Conservation (phyloP, 2,113 vertebrate species). For the Telmatochromis sp. region DNA sequence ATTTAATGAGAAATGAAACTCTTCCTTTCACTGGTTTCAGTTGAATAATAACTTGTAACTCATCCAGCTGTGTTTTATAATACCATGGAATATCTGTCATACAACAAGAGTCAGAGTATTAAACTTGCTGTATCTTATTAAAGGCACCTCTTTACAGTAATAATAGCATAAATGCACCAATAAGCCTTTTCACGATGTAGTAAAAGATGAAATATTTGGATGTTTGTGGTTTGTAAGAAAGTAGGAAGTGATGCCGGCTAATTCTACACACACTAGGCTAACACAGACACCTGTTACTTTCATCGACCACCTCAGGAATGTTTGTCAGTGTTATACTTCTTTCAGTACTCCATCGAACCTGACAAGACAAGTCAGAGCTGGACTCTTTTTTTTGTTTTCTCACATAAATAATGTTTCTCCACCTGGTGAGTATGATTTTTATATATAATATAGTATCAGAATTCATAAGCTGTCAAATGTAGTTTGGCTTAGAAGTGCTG, state of each 20-base stretch:
- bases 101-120: neutral
- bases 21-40: neutral
- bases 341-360: neutral
- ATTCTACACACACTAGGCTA: slow-evolving; percentile 35
- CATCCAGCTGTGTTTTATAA: neutral
- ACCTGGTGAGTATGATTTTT: slow-evolving; percentile 29
- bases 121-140: neutral
- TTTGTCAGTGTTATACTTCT: neutral
- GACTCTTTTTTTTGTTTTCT: neutral
- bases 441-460: neutral
- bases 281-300: slow-evolving; percentile 57
- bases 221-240: neutral
- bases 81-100: neutral
- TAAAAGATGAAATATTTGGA: neutral
- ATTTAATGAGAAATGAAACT: slow-evolving; percentile 22
- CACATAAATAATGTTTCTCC: slow-evolving; percentile 18
- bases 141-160: neutral
- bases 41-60: neutral
- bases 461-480: neutral
- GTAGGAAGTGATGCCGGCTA: slow-evolving; percentile 57
- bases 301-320: neutral
- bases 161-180: neutral
- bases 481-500: neutral
- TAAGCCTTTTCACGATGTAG: neutral
- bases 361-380: neutral